Conservation (phyloP, 2,888 invertebrate genomes). For the Leptogaster cylindrica region DNA sequence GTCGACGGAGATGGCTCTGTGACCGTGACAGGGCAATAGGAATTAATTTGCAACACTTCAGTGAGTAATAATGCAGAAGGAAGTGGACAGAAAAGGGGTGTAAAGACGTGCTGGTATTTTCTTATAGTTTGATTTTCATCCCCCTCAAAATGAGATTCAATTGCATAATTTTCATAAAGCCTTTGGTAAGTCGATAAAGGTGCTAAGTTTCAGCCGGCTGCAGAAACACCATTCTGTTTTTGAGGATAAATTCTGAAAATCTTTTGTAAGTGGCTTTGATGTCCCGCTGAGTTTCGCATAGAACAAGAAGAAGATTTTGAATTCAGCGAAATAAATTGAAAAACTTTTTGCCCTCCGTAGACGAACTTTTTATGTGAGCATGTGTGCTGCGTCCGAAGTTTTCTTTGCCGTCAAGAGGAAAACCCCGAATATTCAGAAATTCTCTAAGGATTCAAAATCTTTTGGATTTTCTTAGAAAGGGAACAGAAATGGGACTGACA, state of each 20-base stretch:
- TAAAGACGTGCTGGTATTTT: background rate
- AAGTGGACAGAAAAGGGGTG: background rate
- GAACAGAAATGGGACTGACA: background rate
- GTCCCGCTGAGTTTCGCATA: slow-evolving; percentile 23
- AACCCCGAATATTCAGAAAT: background rate
- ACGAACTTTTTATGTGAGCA: background rate
- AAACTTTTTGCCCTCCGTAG: slow-evolving; percentile 24
- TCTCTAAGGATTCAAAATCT: background rate
- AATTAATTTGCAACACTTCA: slow-evolving; percentile 28
- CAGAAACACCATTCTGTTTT: slow-evolving; percentile 4
- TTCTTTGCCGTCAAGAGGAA: background rate
- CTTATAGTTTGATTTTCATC: background rate
- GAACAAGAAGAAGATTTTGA: slow-evolving; percentile 15
- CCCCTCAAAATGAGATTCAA: background rate
- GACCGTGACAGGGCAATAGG: slow-evolving; percentile 20
- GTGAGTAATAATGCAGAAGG: background rate
- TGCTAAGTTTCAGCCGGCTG: background rate
- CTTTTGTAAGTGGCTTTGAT: slow-evolving; percentile 22
- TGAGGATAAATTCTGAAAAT: slow-evolving; percentile 11
- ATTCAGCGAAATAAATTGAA: slow-evolving; percentile 36
- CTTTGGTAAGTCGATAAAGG: background rate
- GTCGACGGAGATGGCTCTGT: slow-evolving; percentile 5
- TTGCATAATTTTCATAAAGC: slow-evolving; percentile 9
- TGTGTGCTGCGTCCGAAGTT: background rate
- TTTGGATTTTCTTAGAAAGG: background rate